Percentiles rank a stretch among this genome's conserved stretches.
These are phyloP conservation scores for Oryzias woworae DNA, from an alignment of 2,113 vertebrate genomes.

Conservation along the genomic window DNA sequence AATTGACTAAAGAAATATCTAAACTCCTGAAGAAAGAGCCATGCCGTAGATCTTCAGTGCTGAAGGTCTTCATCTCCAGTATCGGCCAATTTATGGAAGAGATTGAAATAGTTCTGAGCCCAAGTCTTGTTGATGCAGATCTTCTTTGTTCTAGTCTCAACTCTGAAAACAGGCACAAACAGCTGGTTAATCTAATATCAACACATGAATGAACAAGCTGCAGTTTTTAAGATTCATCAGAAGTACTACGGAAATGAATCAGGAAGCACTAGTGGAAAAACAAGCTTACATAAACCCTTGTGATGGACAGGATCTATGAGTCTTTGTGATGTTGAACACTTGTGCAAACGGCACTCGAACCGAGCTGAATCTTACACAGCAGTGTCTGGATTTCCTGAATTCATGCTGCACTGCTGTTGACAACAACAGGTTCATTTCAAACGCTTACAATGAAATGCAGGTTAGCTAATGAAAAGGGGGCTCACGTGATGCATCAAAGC, in stretches of 20 bases:
- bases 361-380: constrained; percentile 11
- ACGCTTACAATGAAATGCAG: accelerated
- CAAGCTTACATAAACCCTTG: constrained; percentile 48
- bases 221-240: too few relatives aligned
- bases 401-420: background rate
- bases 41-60: too few relatives aligned
- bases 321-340: background rate
- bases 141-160: too few relatives aligned
- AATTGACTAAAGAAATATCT: too few relatives aligned
- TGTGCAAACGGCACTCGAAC: accelerated
- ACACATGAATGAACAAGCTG: too few relatives aligned
- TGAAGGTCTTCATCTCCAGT: too few relatives aligned
- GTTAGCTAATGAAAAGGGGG: accelerated
- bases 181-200: too few relatives aligned
- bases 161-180: too few relatives aligned
- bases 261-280: background rate
- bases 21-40: too few relatives aligned
- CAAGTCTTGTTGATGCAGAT: too few relatives aligned
- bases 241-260: background rate
- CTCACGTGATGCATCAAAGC: constrained; percentile 30
- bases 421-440: background rate
- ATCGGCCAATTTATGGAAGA: too few relatives aligned
- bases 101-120: too few relatives aligned
- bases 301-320: background rate
- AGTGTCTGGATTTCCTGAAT: background rate